Evolutionary conservation across 2,113 vertebrate species (phyloP), one percentile per base, ranked within the genome.

Genomic region (Nycticryphes semicollaris): DNA sequence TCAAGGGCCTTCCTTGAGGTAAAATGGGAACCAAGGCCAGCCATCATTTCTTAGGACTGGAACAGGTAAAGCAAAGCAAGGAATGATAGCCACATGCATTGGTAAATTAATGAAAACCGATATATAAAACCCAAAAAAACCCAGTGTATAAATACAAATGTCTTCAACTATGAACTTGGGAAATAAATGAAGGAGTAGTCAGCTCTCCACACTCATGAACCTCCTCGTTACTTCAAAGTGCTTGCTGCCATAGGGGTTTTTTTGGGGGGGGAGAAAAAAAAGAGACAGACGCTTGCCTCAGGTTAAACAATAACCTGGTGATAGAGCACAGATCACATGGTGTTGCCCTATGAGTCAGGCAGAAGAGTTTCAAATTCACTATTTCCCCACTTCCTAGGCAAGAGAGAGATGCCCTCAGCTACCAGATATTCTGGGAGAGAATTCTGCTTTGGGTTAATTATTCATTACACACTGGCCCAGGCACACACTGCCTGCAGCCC

Each of bases 121-220:
- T 17, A 47, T n/a, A 33, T 11, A 22, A 35, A 37, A 28, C 45
- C 30, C 21, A 56, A 12, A 20, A 24, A 22, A 81, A 56, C 4
- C 2, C 3, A n/a, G 27, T 37, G 4, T n/a, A 28, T 19, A n/a
- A 69, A 82, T n/a, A 3, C 15, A 79, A 87, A 84, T 0, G 0
- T 22, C 19, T 66, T 86, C 28, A 41, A 17, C 27, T 54, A 4
- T 25, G 14, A 0, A 41, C n/a, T n/a, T 72, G 3, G 11, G 22
- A 67, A 76, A 56, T 19, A 50, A 56, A 47, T 5, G 8, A 67
- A 18, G 2, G 7, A 15, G 9, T 6, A 57, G 39, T 3, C 33
- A 83, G 22, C 8, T 76, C 8, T 85, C 37, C 45, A 48, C 14
- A 64, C 2, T 14, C 56, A 35, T 31, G 13, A 74, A 68, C 23